Conservation (phyloP, 2,888 invertebrate species). For the Pogonocherus hispidulus region DNA sequence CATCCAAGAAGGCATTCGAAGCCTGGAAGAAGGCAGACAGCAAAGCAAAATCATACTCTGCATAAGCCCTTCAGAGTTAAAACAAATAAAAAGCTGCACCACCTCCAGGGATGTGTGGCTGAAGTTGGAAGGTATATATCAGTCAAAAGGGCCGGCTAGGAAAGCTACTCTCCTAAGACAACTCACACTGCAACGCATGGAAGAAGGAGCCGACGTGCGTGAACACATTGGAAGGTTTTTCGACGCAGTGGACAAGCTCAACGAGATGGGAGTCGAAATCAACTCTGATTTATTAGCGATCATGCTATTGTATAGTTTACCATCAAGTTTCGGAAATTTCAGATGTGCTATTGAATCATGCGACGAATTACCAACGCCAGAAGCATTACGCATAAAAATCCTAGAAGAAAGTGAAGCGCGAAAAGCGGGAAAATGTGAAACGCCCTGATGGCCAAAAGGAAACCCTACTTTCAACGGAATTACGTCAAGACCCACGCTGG, state of each 20-base stretch:
- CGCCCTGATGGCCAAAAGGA: conserved; percentile 26
- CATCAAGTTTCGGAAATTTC: conserved; percentile 59
- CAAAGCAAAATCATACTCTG: conserved; percentile 48
- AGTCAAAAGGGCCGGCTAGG: conserved; percentile 63
- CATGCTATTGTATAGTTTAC: conserved; percentile 53
- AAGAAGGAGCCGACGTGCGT: conserved; percentile 56
- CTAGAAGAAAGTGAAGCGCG: conserved; percentile 55
- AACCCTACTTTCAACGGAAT: neutral
- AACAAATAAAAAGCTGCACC: conserved; percentile 43
- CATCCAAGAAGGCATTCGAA: neutral
- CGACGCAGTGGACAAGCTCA: conserved; percentile 59
- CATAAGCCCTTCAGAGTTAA: conserved; percentile 53
- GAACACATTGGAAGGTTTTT: conserved; percentile 59
- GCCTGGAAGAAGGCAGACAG: conserved; percentile 32
- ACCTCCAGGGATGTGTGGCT: conserved; percentile 62
- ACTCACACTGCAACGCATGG: conserved; percentile 60
- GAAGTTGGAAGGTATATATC: conserved; percentile 60
- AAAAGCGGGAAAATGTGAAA: conserved; percentile 7
- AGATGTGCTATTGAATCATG: conserved; percentile 61
- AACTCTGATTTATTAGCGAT: conserved; percentile 59
- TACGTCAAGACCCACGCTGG: neutral
- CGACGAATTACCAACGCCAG: conserved; percentile 56
- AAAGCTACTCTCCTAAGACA: conserved; percentile 65
- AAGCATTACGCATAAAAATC: conserved; percentile 55
- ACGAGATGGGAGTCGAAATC: conserved; percentile 57